Base-by-base conservation (phyloP, 2,888 invertebrate species). In the Xestia rhomboidea region DNA sequence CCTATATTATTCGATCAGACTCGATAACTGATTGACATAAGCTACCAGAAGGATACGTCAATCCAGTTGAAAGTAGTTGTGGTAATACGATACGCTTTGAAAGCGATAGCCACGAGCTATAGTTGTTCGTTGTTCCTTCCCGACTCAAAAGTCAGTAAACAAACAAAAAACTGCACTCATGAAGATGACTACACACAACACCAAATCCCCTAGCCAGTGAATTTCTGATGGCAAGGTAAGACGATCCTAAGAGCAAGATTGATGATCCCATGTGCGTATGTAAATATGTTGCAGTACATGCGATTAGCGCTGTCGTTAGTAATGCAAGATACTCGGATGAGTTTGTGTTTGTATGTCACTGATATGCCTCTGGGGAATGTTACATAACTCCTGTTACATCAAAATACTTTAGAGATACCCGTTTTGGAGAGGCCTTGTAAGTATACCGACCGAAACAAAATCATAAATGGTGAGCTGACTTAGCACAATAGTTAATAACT, bases 301-400 rank as follows among this genome's bases (percentile, higher is more conserved):
- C 73, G 68, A 86, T 87, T 83, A 83, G 64, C 60, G 30, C 13
- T 66, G 68, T 84, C 84, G 73, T 86, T 83, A 51, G 80, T 87
- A 87, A 84, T 66, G 74, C 68, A 66, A 84, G 67, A 73, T 64
- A 46, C 57, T 62, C 38, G 13, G 34, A 66, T 70, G 71, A 70
- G 69, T 27, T 46, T 13, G 21, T 66, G 30, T 69, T 68, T 41
- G 30, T 41, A 81, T 54, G 67, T 70, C 57, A 57, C 54, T 57
- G 41, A 24, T 63, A 38, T 68, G 49, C 30, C 69, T 1, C 34
- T 27, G 21, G 71, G 38, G 24, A n/a, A 44, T 63, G 62, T 34
- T n/a, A 64, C n/a, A 49, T 6, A 77, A 82, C 24, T 24, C 15
- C 3, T 21, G 7, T 64, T 49, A 11, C 21, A 27, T 63, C 3